Conservation (phyloP, 2,888 invertebrate species). For the Matsumyia berberina region DNA sequence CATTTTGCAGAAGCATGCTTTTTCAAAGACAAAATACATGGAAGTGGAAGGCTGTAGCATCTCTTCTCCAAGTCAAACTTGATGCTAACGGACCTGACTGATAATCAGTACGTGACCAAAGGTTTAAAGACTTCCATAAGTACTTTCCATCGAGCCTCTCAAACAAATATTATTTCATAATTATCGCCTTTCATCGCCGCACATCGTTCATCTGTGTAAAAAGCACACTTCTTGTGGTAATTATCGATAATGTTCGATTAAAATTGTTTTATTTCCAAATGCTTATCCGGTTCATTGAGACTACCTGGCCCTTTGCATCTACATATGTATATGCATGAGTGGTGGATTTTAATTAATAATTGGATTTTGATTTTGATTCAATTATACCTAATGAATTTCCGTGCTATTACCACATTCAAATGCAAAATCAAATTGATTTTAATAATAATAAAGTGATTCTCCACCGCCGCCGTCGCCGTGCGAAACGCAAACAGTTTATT, state of each 20-base stretch:
- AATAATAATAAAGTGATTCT: conserved; percentile 34
- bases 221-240: conserved; percentile 32
- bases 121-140: too few species aligned
- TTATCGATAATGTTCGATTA: conserved; percentile 21
- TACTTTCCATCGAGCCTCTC: too few species aligned
- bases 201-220: conserved; percentile 27
- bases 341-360: conserved; percentile 62
- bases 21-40: too few species aligned
- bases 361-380: conserved; percentile 69
- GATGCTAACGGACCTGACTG: too few species aligned
- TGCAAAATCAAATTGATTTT: conserved; percentile 42
- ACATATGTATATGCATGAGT: conserved; percentile 29
- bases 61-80: too few species aligned
- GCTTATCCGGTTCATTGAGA: conserved; percentile 22
- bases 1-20: too few species aligned
- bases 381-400: conserved; percentile 51
- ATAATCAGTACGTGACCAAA: too few species aligned
- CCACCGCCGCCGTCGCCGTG: not conserved
- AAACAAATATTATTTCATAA: too few species aligned
- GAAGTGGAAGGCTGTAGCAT: too few species aligned
- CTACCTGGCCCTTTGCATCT: not conserved
- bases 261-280: conserved; percentile 21
- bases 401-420: conserved; percentile 32
- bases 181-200: too few species aligned
- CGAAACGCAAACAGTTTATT: conserved; percentile 33